Percentiles rank a stretch among this genome's conserved stretches.
These are phyloP conservation scores for Tiaroga cobitis DNA, from an alignment of 2,797 vertebrate species.

Conservation along the genomic window DNA sequence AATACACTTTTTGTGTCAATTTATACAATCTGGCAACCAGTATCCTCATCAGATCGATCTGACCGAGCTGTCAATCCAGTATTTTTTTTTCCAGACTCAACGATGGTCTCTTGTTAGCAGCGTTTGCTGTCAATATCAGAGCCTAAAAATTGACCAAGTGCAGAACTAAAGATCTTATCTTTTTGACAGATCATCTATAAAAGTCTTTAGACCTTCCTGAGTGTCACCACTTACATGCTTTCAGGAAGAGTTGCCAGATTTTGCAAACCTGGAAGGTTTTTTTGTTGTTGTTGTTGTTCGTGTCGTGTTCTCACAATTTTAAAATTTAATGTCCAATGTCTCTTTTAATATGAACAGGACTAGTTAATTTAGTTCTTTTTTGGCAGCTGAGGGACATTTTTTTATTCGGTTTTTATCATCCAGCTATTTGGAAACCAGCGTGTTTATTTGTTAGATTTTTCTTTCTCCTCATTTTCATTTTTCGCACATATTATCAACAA, in stretches of 20 bases:
- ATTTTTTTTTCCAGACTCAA: neutral
- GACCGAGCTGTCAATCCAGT: neutral
- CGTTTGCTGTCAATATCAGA: conserved; percentile 23
- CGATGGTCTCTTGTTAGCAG: conserved; percentile 21
- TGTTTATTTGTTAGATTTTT: conserved; percentile 35
- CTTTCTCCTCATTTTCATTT: neutral
- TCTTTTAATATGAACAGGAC: conserved; percentile 38
- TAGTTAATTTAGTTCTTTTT: conserved; percentile 26
- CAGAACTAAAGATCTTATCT: conserved; percentile 27
- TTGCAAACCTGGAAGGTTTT: conserved; percentile 11
- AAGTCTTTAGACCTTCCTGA: conserved; percentile 34
- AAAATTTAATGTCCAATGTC: neutral
- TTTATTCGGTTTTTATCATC: conserved; percentile 32
- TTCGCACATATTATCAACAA: conserved; percentile 25
- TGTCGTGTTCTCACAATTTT: conserved; percentile 13
- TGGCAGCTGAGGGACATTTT: conserved; percentile 45
- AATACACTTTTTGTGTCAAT: neutral
- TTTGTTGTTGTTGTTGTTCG: conserved; percentile 9
- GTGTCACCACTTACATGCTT: conserved; percentile 26
- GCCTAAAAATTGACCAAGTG: conserved; percentile 33
- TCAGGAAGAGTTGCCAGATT: conserved; percentile 46
- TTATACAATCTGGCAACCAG: conserved; percentile 11
- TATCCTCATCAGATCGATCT: neutral
- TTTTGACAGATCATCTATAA: conserved; percentile 49
- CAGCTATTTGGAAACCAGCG: conserved; percentile 34